Evolutionary conservation across 2,113 vertebrate genomes (phyloP).

Genomic region (Dipodomys spectabilis): DNA sequence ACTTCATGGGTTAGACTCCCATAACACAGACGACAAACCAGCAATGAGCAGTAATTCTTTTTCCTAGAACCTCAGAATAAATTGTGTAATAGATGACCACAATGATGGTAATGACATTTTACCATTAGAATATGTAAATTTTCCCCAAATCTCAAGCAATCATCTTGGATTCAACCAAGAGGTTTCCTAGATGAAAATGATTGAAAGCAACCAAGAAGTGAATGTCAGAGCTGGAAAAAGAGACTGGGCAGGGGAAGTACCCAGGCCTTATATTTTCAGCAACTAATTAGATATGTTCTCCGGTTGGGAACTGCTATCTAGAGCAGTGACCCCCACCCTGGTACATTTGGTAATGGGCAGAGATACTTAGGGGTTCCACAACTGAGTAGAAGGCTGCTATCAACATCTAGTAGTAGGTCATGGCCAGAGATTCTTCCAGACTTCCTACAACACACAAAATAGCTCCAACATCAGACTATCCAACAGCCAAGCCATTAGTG

Average conservation of each 20-base stretch:
- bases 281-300: background rate
- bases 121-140: background rate
- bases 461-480: background rate
- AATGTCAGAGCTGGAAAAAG: background rate
- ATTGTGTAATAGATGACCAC: background rate
- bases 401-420: background rate
- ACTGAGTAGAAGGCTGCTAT: background rate
- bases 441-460: background rate
- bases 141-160: conserved; percentile 25
- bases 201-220: background rate
- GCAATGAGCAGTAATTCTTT: background rate
- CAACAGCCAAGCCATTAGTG: background rate
- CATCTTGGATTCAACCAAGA: conserved; percentile 24
- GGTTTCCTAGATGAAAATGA: background rate
- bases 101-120: background rate
- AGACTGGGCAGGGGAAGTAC: background rate
- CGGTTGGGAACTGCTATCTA: background rate
- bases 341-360: background rate
- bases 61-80: background rate
- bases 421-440: background rate
- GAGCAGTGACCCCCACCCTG: background rate
- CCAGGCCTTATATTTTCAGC: background rate
- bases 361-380: background rate
- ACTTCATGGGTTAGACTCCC: background rate
- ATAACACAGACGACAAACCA: conserved; percentile 1